A percentile compares a stretch with the other conserved stretches of the same genome.
These are phyloP conservation scores for Hyposoter dolosus DNA, from an alignment of 2,888 invertebrate species.

Conservation along the genomic window DNA sequence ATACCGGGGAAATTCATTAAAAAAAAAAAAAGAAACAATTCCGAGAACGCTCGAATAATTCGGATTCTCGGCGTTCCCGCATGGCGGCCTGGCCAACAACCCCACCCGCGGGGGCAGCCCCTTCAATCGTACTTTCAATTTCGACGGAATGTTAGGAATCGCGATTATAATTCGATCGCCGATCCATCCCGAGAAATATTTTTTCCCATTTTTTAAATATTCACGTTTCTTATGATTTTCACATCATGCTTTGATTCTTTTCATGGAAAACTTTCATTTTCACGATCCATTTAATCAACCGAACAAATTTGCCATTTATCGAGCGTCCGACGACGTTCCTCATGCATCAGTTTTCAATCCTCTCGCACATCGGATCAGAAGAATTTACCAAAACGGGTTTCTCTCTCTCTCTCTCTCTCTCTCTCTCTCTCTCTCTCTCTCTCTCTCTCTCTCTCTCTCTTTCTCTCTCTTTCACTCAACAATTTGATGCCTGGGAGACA, in stretches of 20 bases:
- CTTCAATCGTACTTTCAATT: constrained; percentile 8
- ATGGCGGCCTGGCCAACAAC: constrained; percentile 5
- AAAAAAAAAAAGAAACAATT: constrained; percentile 3
- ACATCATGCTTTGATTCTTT: background rate
- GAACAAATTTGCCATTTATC: constrained; percentile 41
- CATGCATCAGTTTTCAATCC: constrained; percentile 26
- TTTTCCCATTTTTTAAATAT: background rate
- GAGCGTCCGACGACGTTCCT: constrained; percentile 27
- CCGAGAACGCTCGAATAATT: constrained; percentile 55
- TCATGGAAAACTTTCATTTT: background rate
- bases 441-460: constrained; percentile 1
- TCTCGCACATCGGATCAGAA: constrained; percentile 16
- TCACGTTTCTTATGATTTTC: background rate
- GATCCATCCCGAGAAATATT: background rate
- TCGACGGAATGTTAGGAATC: background rate
- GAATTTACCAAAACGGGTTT: constrained; percentile 57
- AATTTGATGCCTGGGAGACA: constrained; percentile 70
- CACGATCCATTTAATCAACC: constrained; percentile 24
- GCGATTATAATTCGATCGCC: constrained; percentile 2
- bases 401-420: background rate
- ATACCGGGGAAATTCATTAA: constrained; percentile 62
- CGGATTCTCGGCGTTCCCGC: constrained; percentile 48
- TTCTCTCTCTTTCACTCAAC: background rate
- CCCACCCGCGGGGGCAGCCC: background rate
- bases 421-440: background rate